Conservation (phyloP, 2,113 vertebrate genomes). For the Cyanoramphus novaezelandiae region DNA sequence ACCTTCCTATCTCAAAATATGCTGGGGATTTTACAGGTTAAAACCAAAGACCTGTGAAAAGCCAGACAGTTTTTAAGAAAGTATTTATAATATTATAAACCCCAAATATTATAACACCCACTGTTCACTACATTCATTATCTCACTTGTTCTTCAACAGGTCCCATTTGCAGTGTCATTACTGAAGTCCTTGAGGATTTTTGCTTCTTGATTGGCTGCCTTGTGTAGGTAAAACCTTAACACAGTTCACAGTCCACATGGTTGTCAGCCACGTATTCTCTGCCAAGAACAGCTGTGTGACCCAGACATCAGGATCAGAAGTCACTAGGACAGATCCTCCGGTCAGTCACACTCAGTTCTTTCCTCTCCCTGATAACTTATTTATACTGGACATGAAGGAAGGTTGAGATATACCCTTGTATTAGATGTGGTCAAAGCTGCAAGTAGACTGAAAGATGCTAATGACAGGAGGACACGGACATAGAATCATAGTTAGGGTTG, state of each 20-base stretch:
- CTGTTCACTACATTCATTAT: neutral
- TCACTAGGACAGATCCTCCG: neutral
- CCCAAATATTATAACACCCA: neutral
- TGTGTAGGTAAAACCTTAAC: neutral
- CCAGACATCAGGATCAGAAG: neutral
- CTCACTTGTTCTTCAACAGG: neutral
- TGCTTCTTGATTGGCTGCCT: neutral
- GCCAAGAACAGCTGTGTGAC: neutral
- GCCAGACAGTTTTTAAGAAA: neutral
- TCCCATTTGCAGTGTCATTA: neutral
- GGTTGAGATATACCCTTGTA: accelerated
- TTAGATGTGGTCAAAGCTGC: neutral
- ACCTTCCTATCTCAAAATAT: neutral
- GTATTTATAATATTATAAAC: neutral
- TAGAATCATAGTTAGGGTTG: too few species aligned
- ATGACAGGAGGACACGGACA: neutral
- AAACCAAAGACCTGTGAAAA: neutral
- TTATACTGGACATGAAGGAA: neutral
- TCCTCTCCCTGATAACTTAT: neutral
- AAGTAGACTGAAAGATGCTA: neutral
- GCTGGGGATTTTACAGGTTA: neutral
- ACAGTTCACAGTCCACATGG: neutral
- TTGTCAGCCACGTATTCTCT: neutral
- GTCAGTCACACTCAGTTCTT: neutral
- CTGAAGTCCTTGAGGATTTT: neutral